Base-by-base conservation (phyloP, 2,113 vertebrate genomes). In the Oncorhynchus masou region DNA sequence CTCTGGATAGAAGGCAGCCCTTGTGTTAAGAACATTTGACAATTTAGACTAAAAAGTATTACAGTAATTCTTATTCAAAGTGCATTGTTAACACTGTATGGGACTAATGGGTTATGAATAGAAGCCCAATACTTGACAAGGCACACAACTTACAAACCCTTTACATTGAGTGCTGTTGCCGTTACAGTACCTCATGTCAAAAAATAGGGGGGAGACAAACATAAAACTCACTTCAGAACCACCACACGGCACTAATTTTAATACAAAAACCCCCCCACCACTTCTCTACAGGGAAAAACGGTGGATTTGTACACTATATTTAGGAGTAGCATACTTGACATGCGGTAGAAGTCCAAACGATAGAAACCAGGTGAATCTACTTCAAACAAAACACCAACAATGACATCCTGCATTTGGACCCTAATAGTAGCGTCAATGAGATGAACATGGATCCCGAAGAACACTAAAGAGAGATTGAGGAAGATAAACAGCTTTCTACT, bases 331-430 rank as follows among this genome's bases (percentile, higher is more conserved):
- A 2, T 8, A 22, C 5, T 7, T 70, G 68, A 70, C 68, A 49
- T 3, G 39, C 13, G 2, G 39, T 22, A 70, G n/a, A 45, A 70
- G 34, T 70, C 67, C 39, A 20, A 34, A 31, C 67, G 2, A 8
- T 20, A 31, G 25, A 31, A 20, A 34, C 15, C 39, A 68, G 15
- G 27, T 31, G 27, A 20, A 39, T 31, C 67, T 39, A 19, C 31
- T 39, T 68, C 22, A 2, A 62, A 2, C 2, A 62, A 62, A 11
- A 5, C 59, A 62, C n/a, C n/a, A 62, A 62, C 59, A 9, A n/a
- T 9, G 59, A 62, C 59, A n/a, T 62, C 59, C 59, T 45, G 4
- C 29, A 16, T 45, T 82, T 83, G n/a, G 74, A 68, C 57, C 60
- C 34, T 64, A 22, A 60, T 69, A 68, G 67, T 27, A 22, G 22